Evolutionary conservation across 2,888 invertebrate species (phyloP), one percentile per base, ranked within the genome.

Genomic region (Philereme transversata): DNA sequence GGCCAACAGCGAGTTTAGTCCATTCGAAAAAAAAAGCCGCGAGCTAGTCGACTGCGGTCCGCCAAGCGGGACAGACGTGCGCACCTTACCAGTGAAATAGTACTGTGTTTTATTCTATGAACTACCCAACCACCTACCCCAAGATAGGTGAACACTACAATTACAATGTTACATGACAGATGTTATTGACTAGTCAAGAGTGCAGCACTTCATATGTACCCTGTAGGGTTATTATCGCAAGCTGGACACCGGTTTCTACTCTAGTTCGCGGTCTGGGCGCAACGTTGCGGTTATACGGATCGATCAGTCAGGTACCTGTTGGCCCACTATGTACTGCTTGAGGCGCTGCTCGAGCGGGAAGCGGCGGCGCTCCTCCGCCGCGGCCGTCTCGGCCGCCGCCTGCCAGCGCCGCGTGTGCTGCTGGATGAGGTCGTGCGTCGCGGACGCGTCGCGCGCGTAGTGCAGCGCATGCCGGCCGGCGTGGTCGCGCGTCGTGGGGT

Each of bases 301-400:
- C 22, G 2, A 46, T 33, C 5, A 4, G 33, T 4, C 4, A 36
- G 11, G 38, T 50, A 62, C 62, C 57, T 96, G 97, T 88, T 98
- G 98, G 0, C 98, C 98, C 49, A 98, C 96, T 71, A 98, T 96
- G 78, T 94, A 92, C 83, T 97, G 94, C 77, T 96, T 96, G 49
- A 98, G 89, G 61, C 97, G 93, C 82, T 96, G 95, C 83, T 98
- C 98, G 59, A 97, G 87, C 35, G 98, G 97, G 92, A 96, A 96
- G 77, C 95, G 92, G 71, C 97, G 88, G 60, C 97, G 93, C 85
- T 97, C 97, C 80, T 97, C 97, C 4, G 95, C 94, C 78, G 97
- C 96, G 76, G 93, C 93, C 74, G 94, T 92, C 65, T 93, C 93
- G 70, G 93, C 86, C 8, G 90, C 78, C 68, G 91, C 91, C 79